A percentile compares a stretch with the other conserved stretches of the same genome.
Evolutionary conservation across 2,113 vertebrate species (phyloP).

Genomic region (Podarcis muralis): DNA sequence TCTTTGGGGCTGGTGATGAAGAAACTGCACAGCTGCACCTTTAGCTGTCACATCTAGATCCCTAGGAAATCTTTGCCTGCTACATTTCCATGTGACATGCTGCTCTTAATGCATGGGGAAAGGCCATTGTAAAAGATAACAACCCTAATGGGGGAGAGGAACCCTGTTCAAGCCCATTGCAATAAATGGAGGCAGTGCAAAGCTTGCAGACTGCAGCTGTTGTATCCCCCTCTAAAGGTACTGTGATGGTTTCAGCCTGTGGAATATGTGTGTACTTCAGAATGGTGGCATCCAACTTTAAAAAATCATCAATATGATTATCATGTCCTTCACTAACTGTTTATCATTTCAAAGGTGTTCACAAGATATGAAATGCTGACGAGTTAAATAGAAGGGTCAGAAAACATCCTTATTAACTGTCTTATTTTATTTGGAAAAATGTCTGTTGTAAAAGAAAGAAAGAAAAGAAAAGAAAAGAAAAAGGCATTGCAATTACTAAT

Average conservation of each 20-base stretch:
- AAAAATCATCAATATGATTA: constrained; percentile 3
- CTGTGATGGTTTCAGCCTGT: constrained; percentile 7
- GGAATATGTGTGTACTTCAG: background rate
- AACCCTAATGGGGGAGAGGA: background rate
- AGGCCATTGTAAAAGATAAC: background rate
- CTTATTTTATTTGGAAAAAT: constrained; percentile 1
- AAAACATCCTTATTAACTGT: background rate
- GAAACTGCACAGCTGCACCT: background rate
- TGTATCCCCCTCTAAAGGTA: background rate
- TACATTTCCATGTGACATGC: background rate
- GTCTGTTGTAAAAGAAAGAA: background rate
- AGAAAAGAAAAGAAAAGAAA: background rate
- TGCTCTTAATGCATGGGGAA: background rate
- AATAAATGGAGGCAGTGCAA: background rate
- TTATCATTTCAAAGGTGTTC: constrained; percentile 9
- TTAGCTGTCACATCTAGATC: background rate
- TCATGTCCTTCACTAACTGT: background rate
- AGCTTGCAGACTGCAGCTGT: background rate
- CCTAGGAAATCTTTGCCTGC: background rate
- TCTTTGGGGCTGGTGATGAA: background rate
- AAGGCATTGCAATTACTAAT: background rate
- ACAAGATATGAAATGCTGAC: background rate
- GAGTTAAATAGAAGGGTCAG: constrained; percentile 11
- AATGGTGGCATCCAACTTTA: background rate
- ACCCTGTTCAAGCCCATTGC: background rate